These are phyloP conservation scores for Sylvilagus bachmani DNA, from an alignment of 2,113 vertebrate genomes.

Conservation along the genomic window DNA sequence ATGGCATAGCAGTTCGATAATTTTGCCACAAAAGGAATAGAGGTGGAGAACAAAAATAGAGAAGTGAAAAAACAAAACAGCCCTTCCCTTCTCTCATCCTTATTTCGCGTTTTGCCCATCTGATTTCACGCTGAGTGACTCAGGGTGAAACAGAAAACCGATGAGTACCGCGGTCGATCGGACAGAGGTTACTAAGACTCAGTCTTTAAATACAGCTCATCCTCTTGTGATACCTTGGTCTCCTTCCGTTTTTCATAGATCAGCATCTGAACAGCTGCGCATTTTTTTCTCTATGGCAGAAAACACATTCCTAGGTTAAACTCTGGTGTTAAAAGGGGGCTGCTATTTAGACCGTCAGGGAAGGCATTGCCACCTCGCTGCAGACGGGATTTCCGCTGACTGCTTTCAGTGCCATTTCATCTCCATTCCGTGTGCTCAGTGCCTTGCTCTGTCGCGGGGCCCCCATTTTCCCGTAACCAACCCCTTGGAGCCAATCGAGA, in stretches of 20 bases:
- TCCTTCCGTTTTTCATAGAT: neutral
- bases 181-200: neutral
- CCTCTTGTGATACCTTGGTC: neutral
- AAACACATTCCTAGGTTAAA: neutral
- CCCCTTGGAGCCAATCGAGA: conserved; percentile 41
- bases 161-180: neutral
- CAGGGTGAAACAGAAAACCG: neutral
- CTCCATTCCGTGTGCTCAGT: neutral
- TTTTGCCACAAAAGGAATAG: neutral
- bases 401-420: neutral
- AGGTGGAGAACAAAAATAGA: neutral
- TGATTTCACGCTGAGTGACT: conserved; percentile 32
- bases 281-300: neutral
- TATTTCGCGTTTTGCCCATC: conserved; percentile 9
- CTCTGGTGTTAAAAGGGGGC: neutral
- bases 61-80: neutral
- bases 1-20: neutral
- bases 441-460: neutral
- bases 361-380: neutral
- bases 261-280: conserved; percentile 20
- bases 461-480: neutral
- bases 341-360: neutral
- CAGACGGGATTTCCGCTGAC: neutral
- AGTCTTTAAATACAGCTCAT: conserved; percentile 27
- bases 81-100: neutral